Percentiles rank a stretch among this genome's conserved stretches.
These are phyloP conservation scores for Strigamia crassipes DNA, from an alignment of 2,888 invertebrate genomes.

Conservation along the genomic window DNA sequence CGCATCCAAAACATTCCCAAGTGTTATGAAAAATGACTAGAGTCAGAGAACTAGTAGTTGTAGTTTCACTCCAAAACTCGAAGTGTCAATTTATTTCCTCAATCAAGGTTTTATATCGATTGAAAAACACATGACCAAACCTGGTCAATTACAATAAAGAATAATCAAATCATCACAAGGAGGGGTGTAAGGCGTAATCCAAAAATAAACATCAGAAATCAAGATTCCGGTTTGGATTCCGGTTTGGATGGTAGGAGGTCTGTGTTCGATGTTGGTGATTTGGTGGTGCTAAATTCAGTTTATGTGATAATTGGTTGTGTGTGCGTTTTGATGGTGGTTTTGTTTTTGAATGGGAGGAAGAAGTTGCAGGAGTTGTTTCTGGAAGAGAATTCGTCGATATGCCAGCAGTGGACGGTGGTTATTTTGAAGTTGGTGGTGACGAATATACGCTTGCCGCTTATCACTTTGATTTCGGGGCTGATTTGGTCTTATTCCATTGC, in stretches of 20 bases:
- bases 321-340: background rate
- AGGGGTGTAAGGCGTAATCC: no score
- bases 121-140: no score
- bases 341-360: background rate
- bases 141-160: no score
- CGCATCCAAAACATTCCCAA: no score
- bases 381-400: background rate
- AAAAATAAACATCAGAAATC: background rate
- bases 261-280: background rate
- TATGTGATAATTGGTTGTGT: background rate
- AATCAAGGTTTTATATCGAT: no score
- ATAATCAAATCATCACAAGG: no score
- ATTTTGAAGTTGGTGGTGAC: background rate
- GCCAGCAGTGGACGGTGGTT: slow-evolving; percentile 4
- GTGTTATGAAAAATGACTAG: no score
- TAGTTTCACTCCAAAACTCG: no score
- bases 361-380: background rate
- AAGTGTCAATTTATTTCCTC: no score
- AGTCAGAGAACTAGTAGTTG: no score
- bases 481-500: background rate
- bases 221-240: no score
- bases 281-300: background rate
- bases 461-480: background rate
- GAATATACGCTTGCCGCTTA: background rate
- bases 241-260: no score